phyloP scores from a whole-genome alignment of 2,888 invertebrate genomes.

The Caenorhabditis parvicauda region DNA sequence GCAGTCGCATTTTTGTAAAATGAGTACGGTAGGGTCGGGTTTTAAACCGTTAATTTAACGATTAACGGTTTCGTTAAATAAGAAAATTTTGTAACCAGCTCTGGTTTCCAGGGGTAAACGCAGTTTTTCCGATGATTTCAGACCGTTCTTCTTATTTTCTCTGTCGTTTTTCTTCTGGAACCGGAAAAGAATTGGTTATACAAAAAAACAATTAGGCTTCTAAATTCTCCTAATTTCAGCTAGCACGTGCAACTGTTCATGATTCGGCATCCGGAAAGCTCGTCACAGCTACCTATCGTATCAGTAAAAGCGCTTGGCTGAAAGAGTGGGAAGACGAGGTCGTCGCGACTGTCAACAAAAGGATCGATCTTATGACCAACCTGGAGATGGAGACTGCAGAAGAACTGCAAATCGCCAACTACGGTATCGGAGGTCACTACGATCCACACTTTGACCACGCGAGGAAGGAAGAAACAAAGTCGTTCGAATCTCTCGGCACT shows the following conservation, averaged over 20 bases:
- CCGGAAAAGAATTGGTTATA: too few relatives aligned
- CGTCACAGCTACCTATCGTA: constrained; percentile 88
- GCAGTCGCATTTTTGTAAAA: too few relatives aligned
- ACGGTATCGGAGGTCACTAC: constrained; percentile 97
- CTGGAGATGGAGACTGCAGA: constrained; percentile 85
- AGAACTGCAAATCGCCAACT: constrained; percentile 95
- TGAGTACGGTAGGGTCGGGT: too few relatives aligned
- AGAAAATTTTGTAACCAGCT: too few relatives aligned
- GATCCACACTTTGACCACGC: constrained; percentile 88
- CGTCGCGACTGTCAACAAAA: constrained; percentile 75
- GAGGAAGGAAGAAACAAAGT: constrained; percentile 66
- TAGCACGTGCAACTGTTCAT: constrained; percentile 61
- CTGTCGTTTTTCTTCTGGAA: too few relatives aligned
- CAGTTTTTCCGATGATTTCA: too few relatives aligned
- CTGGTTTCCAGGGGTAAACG: too few relatives aligned
- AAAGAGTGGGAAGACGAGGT: constrained; percentile 78
- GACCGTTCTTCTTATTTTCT: too few relatives aligned
- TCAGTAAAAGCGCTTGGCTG: constrained; percentile 91
- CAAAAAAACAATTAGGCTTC: too few relatives aligned
- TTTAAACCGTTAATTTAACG: too few relatives aligned
- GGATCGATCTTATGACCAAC: constrained; percentile 83
- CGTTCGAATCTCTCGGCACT: constrained; percentile 70
- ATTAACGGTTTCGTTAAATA: too few relatives aligned
- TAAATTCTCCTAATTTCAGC: too few relatives aligned
- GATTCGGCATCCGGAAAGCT: constrained; percentile 71